Percentiles rank a stretch among this genome's conserved stretches.
These are phyloP conservation scores for Chanos chanos DNA, from an alignment of 2,797 vertebrate species.

Conservation along the genomic window DNA sequence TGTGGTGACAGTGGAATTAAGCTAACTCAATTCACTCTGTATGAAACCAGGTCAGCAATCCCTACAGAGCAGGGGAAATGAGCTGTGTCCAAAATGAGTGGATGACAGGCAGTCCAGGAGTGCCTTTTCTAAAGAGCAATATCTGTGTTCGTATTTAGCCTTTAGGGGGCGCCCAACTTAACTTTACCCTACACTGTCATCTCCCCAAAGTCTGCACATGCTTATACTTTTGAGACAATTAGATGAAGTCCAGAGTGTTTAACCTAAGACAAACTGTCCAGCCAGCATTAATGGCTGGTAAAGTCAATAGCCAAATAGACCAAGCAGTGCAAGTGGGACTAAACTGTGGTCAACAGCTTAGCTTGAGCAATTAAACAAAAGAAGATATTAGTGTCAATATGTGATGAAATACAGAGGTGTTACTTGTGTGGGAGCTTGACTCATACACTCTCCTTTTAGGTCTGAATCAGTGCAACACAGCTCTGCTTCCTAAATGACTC, in stretches of 20 bases:
- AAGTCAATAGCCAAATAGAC: not conserved
- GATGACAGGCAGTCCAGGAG: not conserved
- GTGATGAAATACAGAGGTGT: not conserved
- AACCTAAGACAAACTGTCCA: not conserved
- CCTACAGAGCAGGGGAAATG: not conserved
- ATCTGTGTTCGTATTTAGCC: not conserved
- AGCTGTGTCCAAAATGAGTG: not conserved
- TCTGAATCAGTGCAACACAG: too few species aligned
- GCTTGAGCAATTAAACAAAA: not conserved
- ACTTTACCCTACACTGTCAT: not conserved
- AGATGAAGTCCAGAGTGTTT: too few species aligned
- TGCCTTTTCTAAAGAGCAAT: too few species aligned
- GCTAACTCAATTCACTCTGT: too few species aligned
- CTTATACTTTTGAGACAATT: too few species aligned
- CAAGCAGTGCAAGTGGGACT: not conserved
- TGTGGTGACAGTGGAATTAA: too few species aligned
- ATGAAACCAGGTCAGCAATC: not conserved
- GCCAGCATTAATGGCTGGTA: not conserved
- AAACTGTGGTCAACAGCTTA: not conserved
- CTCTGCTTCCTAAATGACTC: not conserved
- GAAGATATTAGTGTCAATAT: not conserved
- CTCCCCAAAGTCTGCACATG: too few species aligned
- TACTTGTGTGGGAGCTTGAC: not conserved
- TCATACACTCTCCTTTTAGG: not conserved
- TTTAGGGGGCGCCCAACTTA: conserved; percentile 8